These are phyloP conservation scores for Hippopotamus amphibius DNA, from an alignment of 2,113 vertebrate species.

Conservation along the genomic window DNA sequence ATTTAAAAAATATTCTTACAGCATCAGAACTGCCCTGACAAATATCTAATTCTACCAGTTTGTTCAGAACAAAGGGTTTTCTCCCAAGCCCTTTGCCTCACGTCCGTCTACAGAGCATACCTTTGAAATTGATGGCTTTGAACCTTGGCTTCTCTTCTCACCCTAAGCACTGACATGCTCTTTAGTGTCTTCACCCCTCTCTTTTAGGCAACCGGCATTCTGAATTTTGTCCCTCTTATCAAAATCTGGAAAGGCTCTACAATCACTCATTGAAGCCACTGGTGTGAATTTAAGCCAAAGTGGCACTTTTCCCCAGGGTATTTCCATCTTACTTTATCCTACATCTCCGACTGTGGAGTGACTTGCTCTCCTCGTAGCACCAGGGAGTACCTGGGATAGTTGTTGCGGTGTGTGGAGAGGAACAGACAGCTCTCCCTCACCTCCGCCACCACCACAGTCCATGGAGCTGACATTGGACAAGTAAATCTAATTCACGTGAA, in stretches of 20 bases:
- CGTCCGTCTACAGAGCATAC: not conserved
- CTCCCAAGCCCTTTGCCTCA: not conserved
- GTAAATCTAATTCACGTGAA: not conserved
- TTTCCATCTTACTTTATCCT: not conserved
- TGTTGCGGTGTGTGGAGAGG: not conserved
- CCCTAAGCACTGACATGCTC: not conserved
- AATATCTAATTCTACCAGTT: not conserved
- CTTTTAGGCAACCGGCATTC: not conserved
- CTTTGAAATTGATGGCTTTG: not conserved
- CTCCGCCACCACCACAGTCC: not conserved
- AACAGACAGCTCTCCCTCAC: not conserved
- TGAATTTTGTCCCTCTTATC: not conserved
- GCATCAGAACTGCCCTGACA: not conserved
- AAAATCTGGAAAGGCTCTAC: not conserved
- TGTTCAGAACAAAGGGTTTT: not conserved
- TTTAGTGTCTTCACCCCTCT: not conserved
- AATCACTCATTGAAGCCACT: not conserved
- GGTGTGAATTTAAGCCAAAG: not conserved
- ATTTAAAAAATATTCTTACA: not conserved
- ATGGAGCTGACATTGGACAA: not conserved
- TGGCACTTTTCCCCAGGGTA: not conserved
- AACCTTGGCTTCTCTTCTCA: not conserved
- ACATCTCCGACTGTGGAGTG: not conserved
- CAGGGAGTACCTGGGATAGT: not conserved
- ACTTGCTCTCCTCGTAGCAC: not conserved